Evolutionary conservation across 2,888 invertebrate genomes (phyloP).

Genomic region (Gymnosoma rotundatum): DNA sequence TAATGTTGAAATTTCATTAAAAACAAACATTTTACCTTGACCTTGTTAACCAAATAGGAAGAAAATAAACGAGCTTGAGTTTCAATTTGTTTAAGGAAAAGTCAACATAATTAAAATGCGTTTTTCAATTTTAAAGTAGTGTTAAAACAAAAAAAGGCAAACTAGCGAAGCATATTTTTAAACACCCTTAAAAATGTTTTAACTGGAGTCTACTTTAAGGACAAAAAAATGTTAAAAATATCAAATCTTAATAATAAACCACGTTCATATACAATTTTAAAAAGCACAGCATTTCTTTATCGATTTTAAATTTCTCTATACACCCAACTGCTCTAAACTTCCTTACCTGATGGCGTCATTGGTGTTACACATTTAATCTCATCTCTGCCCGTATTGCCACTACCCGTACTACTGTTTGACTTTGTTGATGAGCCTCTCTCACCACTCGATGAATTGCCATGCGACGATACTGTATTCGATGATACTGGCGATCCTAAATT

Average conservation of each 20-base stretch:
- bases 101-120: conserved; percentile 57
- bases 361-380: conserved; percentile 80
- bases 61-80: conserved; percentile 7
- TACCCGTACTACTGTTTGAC: conserved; percentile 81
- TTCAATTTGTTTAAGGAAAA: conserved; percentile 46
- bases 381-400: conserved; percentile 79
- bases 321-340: too few relatives aligned
- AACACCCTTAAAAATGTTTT: background rate
- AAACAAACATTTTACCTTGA: conserved; percentile 50
- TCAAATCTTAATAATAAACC: too few relatives aligned
- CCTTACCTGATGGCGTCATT: conserved; percentile 81
- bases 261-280: too few relatives aligned
- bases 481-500: conserved; percentile 80
- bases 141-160: background rate
- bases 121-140: background rate
- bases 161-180: conserved; percentile 31
- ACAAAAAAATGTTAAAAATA: background rate
- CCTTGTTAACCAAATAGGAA: conserved; percentile 37
- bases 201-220: background rate
- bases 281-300: too few relatives aligned
- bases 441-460: conserved; percentile 76
- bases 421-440: conserved; percentile 80
- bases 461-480: conserved; percentile 80
- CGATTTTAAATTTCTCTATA: background rate
- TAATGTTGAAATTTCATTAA: conserved; percentile 7